These are phyloP conservation scores for Chromis chromis DNA, from an alignment of 2,797 vertebrate genomes.

Conservation along the genomic window DNA sequence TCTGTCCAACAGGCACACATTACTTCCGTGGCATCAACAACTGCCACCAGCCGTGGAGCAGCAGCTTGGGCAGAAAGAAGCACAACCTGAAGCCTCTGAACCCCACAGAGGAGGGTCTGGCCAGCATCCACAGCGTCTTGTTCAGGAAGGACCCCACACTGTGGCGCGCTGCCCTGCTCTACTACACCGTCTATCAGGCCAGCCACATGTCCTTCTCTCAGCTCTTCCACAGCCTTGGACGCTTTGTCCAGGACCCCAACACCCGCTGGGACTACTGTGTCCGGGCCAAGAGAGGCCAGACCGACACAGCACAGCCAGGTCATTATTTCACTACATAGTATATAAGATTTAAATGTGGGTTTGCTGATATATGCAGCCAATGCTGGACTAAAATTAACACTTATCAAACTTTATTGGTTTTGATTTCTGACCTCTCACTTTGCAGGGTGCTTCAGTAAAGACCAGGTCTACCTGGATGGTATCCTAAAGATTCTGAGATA, in stretches of 20 bases:
- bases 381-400: not conserved
- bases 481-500: constrained; percentile 92
- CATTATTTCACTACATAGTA: not conserved
- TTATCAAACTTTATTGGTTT: not conserved
- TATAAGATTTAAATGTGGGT: not conserved
- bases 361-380: not conserved
- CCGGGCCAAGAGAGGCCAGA: constrained; percentile 94
- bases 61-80: constrained; percentile 83
- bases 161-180: constrained; percentile 95
- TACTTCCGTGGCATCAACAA: constrained; percentile 95
- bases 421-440: not conserved
- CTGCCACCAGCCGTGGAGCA: constrained; percentile 92
- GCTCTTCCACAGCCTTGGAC: constrained; percentile 89
- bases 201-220: constrained; percentile 91
- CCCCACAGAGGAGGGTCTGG: constrained; percentile 95
- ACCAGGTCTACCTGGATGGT: constrained; percentile 96
- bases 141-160: constrained; percentile 92
- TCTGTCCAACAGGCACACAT: constrained; percentile 88
- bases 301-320: constrained; percentile 91
- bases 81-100: constrained; percentile 90
- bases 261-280: constrained; percentile 97
- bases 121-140: constrained; percentile 94
- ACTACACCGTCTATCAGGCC: constrained; percentile 94
- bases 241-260: constrained; percentile 91
- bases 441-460: constrained; percentile 96